phyloP scores from a whole-genome alignment of 2,113 vertebrate species.

The Lepidothrix coronata region DNA sequence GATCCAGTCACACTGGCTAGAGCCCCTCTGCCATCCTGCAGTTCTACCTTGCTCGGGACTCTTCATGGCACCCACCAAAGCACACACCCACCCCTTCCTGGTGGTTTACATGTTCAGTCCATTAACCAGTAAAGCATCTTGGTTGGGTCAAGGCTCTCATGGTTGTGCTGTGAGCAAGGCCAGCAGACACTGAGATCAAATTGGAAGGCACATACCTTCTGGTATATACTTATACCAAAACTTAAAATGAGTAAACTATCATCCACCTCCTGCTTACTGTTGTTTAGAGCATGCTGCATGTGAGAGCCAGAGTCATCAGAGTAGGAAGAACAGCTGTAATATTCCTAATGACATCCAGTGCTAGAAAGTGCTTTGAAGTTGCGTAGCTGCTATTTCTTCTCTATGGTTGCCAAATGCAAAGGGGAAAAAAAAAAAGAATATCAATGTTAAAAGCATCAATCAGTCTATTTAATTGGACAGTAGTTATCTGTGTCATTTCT shows the following conservation, averaged over 20 bases:
- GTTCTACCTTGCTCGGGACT: neutral
- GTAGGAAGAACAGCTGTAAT: conserved; percentile 47
- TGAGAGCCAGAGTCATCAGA: conserved; percentile 6
- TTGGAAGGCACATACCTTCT: neutral
- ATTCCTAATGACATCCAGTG: conserved; percentile 7
- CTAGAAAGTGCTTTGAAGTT: conserved; percentile 68
- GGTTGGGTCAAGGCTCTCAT: neutral
- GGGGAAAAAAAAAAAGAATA: neutral
- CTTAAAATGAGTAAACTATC: neutral
- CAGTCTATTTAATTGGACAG: conserved; percentile 45
- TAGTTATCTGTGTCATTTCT: conserved; percentile 40
- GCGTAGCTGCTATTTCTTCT: conserved; percentile 52
- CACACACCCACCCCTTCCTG: neutral
- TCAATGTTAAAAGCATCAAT: conserved; percentile 55
- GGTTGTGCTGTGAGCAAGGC: neutral
- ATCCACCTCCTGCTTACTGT: neutral
- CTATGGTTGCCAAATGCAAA: conserved; percentile 63
- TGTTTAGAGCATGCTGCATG: neutral
- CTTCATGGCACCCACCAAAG: neutral
- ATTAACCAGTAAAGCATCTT: neutral
- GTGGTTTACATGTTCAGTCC: neutral
- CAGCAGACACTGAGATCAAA: neutral
- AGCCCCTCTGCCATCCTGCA: neutral
- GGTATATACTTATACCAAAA: neutral
- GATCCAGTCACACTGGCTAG: neutral